Evolutionary conservation across 2,888 invertebrate species (phyloP), one percentile per base, ranked within the genome.

Genomic region (Parapristionchus giblindavisi): DNA sequence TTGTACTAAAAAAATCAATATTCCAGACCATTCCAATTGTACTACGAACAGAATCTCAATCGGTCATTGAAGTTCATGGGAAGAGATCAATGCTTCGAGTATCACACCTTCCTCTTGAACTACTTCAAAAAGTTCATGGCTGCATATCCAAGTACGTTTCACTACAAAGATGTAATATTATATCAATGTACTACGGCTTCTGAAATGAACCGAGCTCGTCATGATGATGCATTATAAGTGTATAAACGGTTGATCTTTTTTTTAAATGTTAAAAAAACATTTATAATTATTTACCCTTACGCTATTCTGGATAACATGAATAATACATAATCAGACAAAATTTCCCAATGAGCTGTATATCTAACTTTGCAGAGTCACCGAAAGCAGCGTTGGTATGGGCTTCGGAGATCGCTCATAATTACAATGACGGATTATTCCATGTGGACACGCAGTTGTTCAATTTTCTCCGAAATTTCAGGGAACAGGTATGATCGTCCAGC

Each of bases 341-440:
- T n/a, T n/a, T n/a, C n/a, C n/a, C n/a, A n/a, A n/a, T 21, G 14
- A 11, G 11, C 11, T 48, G 48, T 48, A 48, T 11, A 48, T 21
- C 21, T 11, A 11, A 48, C 48, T 48, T 21, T 11, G 32, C 29
- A 66, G 65, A 80, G 38, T 71, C 76, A 8, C 78, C 76, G 29
- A 84, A 83, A 58, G 82, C 84, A 71, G 77, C 79, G 8, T 76
- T 83, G 76, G 38, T 79, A 0, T 84, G 84, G 84, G 79, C 78
- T 3, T 79, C 79, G 6, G 74, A 77, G 17, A 52, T 83, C 24
- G 81, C 81, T 34, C 84, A 84, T 61, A 77, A 80, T 54, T 76
- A 76, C 24, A 78, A 79, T 56, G 80, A 80, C 60, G 76, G 74
- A 17, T 75, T 84, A 24, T 75, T 77, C 36, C 83, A 81, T 56